A percentile compares a stretch with the other conserved stretches of the same genome.
Conservation (phyloP, 2,888 invertebrate genomes). For the Philereme transversata region DNA sequence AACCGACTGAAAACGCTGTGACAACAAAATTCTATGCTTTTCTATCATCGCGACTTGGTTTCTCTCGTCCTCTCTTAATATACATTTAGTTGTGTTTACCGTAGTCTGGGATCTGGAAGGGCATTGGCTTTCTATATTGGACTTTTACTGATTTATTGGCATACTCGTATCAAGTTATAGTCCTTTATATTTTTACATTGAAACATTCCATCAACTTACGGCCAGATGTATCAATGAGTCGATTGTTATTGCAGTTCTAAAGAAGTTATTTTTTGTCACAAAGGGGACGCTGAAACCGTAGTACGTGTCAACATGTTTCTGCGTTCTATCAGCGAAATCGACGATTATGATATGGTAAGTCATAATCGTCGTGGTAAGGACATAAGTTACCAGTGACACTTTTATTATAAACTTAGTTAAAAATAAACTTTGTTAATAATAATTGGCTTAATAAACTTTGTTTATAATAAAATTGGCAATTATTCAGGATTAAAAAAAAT, state of each 20-base stretch:
- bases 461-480: conserved; percentile 71
- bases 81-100: conserved; percentile 42
- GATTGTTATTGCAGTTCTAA: conserved; percentile 48
- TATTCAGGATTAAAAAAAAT: conserved; percentile 62
- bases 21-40: conserved; percentile 44
- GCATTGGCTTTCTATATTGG: conserved; percentile 60
- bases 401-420: conserved; percentile 73
- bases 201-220: conserved; percentile 62
- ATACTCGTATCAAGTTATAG: conserved; percentile 48
- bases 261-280: conserved; percentile 65
- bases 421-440: conserved; percentile 6
- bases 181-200: conserved; percentile 62
- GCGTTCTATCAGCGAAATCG: conserved; percentile 99
- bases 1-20: conserved; percentile 36
- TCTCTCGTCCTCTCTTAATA: conserved; percentile 12
- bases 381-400: conserved; percentile 44
- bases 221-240: conserved; percentile 17
- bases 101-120: conserved; percentile 57
- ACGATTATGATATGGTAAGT: conserved; percentile 99
- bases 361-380: conserved; percentile 59
- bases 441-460: conserved; percentile 49
- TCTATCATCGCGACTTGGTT: conserved; percentile 22
- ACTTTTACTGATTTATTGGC: conserved; percentile 36
- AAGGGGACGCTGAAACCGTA: conserved; percentile 93
- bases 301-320: conserved; percentile 98